Evolutionary conservation across 1,140 invertebrate genomes (phyloP), one percentile per base, ranked within the genome.

Genomic region (Meteorus sp.): DNA sequence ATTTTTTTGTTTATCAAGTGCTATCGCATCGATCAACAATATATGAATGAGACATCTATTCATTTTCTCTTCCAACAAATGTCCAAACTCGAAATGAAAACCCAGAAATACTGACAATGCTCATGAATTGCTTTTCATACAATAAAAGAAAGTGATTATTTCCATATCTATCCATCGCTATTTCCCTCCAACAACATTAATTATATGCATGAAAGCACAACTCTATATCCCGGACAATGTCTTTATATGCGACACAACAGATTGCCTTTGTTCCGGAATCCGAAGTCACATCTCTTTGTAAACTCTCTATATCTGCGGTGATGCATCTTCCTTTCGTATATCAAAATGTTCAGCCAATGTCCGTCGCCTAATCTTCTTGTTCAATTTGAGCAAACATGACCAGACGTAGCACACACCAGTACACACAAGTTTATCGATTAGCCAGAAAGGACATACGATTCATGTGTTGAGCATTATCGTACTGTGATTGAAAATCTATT

Each of bases 291-390:
- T 39, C 35, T 39, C 35, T 39, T 39, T 13, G 35, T 4, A 3
- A 39, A 15, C 11, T 13, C 35, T n/a, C 11, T 39, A 39, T 39
- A 8, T 39, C 8, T 15, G 3, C 8, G 15, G 35, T 39, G 11
- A 39, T 39, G 15, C 35, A 13, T 39, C 35, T 15, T 39, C 35
- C 35, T 39, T 15, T 39, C 15, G 35, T 13, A n/a, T n/a, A n/a
- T 13, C 3, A 11, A 39, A 39, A 39, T 11, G 35, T 39, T 39
- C 35, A 39, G 13, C 35, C 15, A 39, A 8, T 7, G 35, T 15
- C 35, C 35, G 35, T n/a, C 35, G 35, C 35, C 35, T 39, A 39
- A 39, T 39, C 35, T 39, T 39, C 35, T 13, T 39, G 35, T 39
- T 39, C 35, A 39, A 39, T 39, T 39, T 11, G 11, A 13, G 8